phyloP scores from a whole-genome alignment of 2,888 invertebrate genomes.

The Panzeria rudis region DNA sequence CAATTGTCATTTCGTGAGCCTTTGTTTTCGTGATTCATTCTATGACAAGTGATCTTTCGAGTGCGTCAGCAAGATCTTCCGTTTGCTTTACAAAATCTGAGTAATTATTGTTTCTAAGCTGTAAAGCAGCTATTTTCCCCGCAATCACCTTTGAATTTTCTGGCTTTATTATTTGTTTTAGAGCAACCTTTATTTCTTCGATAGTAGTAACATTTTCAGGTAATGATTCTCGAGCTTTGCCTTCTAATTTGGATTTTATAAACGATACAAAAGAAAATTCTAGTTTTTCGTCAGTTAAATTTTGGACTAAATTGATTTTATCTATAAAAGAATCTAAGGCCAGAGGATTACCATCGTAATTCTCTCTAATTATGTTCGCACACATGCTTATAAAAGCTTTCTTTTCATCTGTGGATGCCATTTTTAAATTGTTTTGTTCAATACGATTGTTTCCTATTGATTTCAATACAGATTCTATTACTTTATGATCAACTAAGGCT shows the following conservation, averaged over 20 bases:
- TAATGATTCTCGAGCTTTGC: background rate
- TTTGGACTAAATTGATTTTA: slow-evolving; percentile 44
- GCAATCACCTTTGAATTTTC: background rate
- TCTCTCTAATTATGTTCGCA: slow-evolving; percentile 47
- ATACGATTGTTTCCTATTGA: background rate
- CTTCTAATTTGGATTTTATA: slow-evolving; percentile 45
- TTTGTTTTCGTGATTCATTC: too few relatives aligned
- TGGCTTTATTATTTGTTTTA: slow-evolving; percentile 33
- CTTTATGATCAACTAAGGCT: background rate
- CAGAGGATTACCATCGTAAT: slow-evolving; percentile 49
- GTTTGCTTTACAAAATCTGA: slow-evolving; percentile 57
- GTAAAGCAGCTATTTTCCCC: slow-evolving; percentile 52
- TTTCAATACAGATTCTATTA: slow-evolving; percentile 6
- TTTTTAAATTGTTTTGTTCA: slow-evolving; percentile 4
- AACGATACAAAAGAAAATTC: slow-evolving; percentile 16
- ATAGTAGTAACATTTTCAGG: slow-evolving; percentile 17
- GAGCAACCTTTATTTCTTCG: slow-evolving; percentile 10
- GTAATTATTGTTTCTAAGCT: slow-evolving; percentile 44
- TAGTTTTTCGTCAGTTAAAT: slow-evolving; percentile 32
- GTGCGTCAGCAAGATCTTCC: slow-evolving; percentile 55
- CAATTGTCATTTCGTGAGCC: too few relatives aligned
- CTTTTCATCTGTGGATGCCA: slow-evolving; percentile 47
- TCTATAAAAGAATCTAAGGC: too few relatives aligned
- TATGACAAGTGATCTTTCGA: slow-evolving; percentile 32
- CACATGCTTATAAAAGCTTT: slow-evolving; percentile 49